Evolutionary conservation across 92 coral and sea anemone genomes (phyloP), one percentile per base, ranked within the genome.

Genomic region (Anthopleura xanthogrammica): DNA sequence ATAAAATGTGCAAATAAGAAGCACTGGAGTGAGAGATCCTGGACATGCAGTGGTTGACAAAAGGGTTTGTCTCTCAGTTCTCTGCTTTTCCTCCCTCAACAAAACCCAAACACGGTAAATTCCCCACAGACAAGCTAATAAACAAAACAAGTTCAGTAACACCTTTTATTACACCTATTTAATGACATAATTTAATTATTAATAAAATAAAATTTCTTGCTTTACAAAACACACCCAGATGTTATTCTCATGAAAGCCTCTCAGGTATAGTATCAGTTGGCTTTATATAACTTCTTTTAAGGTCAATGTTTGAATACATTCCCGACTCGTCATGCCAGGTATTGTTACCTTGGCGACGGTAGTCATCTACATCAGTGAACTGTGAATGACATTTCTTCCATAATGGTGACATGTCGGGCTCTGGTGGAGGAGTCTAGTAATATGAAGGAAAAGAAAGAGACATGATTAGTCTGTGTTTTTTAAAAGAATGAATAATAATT

Each of bases 361-460:
- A 89, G 86, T 97, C 99, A 81, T 97, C 97, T 2, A 97, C 98
- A 43, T 97, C 99, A 12, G 97, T 94, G 79, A 97, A 97, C 77
- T 97, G 99, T 12, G 99, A 97, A 72, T 94, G 99, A 60, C 98
- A 97, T 82, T 91, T 97, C 62, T 87, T 95, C 99, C 99, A 97
- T 42, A 90, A 83, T 20, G 94, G 92, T 16, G 99, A 90, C 79
- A 83, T 88, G 85, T 94, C 93, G 14, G 90, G 90, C 52, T 90
- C 97, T 55, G 96, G 93, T 9, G 93, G 92, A 70, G 98, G 95
- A 57, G 92, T 90, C 99, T 97, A 83, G 41, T 8, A 7, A 22
- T 75, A 75, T 12, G 41, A 77, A 48, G 52, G 48, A 52, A 52
- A 7, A 17, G 0, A 16, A 56, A 48, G 36, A 29, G 36, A 29